phyloP scores from a whole-genome alignment of 2,888 invertebrate genomes.

The Zygothrica quintamaculata region DNA sequence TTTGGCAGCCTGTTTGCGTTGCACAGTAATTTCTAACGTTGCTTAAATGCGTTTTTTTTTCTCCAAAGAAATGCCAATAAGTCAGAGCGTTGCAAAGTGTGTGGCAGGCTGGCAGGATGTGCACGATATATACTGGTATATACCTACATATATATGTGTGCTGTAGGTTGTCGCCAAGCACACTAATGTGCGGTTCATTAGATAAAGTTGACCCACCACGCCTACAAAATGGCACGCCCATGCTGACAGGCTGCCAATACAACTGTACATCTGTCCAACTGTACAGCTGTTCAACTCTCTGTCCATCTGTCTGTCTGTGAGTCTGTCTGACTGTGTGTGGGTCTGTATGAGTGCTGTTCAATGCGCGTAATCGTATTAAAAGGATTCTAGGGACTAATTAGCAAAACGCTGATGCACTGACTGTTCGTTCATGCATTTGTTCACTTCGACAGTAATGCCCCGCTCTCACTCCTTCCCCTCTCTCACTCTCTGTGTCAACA shows the following conservation, averaged over 20 bases:
- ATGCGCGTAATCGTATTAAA: constrained; percentile 74
- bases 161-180: constrained; percentile 35
- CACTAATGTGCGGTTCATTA: constrained; percentile 81
- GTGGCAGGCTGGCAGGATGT: neutral
- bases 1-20: constrained; percentile 19
- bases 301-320: constrained; percentile 1
- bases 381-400: constrained; percentile 78
- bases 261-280: neutral
- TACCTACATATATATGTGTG: constrained; percentile 4
- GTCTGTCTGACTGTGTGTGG: no score
- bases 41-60: constrained; percentile 60
- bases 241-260: neutral
- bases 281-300: no score
- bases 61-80: constrained; percentile 66
- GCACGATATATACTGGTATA: constrained; percentile 20
- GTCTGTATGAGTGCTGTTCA: constrained; percentile 44
- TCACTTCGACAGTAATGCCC: constrained; percentile 7
- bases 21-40: constrained; percentile 44
- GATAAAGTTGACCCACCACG: constrained; percentile 66
- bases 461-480: no score
- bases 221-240: constrained; percentile 6
- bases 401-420: constrained; percentile 46
- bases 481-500: constrained; percentile 23
- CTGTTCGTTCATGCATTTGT: constrained; percentile 31
- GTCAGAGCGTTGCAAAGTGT: constrained; percentile 48